Percentiles rank a stretch among this genome's conserved stretches.
These are phyloP conservation scores for Diarsia brunnea DNA, from an alignment of 2,888 invertebrate genomes.

Conservation along the genomic window DNA sequence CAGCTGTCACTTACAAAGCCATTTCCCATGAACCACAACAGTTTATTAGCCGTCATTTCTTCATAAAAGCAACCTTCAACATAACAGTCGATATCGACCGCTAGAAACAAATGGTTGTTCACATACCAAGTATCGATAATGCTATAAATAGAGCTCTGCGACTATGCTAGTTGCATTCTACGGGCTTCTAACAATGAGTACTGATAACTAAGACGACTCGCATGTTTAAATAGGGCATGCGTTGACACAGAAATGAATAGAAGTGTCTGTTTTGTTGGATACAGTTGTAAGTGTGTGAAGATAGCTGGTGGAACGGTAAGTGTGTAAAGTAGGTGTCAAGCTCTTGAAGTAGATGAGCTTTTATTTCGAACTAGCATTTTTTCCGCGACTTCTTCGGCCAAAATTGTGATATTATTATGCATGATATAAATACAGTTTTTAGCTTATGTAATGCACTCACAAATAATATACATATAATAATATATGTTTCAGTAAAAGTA, in stretches of 20 bases:
- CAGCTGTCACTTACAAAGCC: neutral
- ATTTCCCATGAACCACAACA: neutral
- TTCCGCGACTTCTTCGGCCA: too few species aligned
- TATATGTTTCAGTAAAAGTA: too few species aligned
- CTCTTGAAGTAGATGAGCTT: neutral
- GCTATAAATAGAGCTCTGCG: conserved; percentile 72
- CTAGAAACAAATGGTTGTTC: conserved; percentile 69
- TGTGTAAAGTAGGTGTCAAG: neutral
- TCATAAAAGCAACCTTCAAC: conserved; percentile 22
- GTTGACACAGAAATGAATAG: conserved; percentile 63
- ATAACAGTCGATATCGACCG: conserved; percentile 48
- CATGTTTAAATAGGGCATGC: conserved; percentile 62
- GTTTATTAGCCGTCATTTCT: conserved; percentile 22
- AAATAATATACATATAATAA: too few species aligned
- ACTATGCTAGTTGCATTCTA: conserved; percentile 69
- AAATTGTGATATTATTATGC: too few species aligned
- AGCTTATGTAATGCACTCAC: too few species aligned
- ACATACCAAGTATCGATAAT: conserved; percentile 68
- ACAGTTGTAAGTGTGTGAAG: neutral
- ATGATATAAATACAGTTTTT: too few species aligned
- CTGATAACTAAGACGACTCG: conserved; percentile 58
- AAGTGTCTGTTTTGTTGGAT: conserved; percentile 25
- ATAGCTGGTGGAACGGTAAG: neutral
- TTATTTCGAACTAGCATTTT: neutral
- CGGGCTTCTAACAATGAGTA: conserved; percentile 76